Conservation (phyloP, 2,797 vertebrate genomes). For the Myoxocephalus aenaeus region DNA sequence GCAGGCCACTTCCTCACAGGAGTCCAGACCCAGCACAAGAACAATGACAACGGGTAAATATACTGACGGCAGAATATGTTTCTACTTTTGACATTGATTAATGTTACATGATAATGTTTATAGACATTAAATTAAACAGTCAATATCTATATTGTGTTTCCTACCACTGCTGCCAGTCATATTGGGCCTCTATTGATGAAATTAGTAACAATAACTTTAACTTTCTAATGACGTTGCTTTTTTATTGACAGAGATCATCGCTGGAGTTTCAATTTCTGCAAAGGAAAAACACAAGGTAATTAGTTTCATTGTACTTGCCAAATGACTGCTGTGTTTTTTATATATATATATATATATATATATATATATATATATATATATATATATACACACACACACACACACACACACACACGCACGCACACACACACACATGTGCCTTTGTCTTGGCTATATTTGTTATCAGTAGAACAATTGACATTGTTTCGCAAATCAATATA, state of each 20-base stretch:
- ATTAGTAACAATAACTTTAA: too few species aligned
- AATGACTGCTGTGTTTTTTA: not conserved
- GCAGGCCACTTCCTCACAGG: not conserved
- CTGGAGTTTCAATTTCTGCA: constrained; percentile 45
- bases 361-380: too few species aligned
- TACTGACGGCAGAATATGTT: not conserved
- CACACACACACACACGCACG: too few species aligned
- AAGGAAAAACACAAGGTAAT: constrained; percentile 19
- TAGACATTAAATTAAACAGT: too few species aligned
- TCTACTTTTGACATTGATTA: not conserved
- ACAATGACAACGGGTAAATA: not conserved
- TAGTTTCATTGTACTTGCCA: not conserved
- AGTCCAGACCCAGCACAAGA: not conserved
- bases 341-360: not conserved
- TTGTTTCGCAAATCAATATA: not conserved
- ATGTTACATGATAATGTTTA: too few species aligned
- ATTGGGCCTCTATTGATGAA: not conserved
- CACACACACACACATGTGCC: too few species aligned
- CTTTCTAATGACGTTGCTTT: not conserved
- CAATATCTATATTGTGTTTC: too few species aligned
- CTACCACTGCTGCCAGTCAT: too few species aligned
- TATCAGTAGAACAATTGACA: too few species aligned
- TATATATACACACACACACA: too few species aligned
- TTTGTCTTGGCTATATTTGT: too few species aligned
- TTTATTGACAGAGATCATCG: constrained; percentile 34